Base-by-base conservation (phyloP, 2,888 invertebrate genomes). In the Chymomyza caudatula region DNA sequence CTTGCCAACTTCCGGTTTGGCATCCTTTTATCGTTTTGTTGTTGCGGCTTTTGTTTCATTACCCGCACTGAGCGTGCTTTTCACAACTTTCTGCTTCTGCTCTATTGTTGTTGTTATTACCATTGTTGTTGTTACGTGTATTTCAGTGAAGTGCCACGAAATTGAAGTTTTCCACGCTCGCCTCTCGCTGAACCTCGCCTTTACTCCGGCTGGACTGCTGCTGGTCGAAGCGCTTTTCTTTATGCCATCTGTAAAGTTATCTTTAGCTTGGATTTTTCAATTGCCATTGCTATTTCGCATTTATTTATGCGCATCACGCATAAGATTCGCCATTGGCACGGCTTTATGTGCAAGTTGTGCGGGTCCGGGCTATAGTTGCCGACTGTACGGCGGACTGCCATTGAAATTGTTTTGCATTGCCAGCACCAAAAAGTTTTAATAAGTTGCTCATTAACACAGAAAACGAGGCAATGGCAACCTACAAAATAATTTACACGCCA, bases 401-500 rank as follows among this genome's bases (percentile, higher is more conserved):
- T 74, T 74, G 66, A 71, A 69, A 69, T 73, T 74, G 63, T 58
- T 57, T 64, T 66, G 55, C 51, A 64, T 51, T 60, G 60, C 58
- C 56, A 51, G 58, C 54, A 59, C 25, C 52, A 17, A 13, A 73
- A 77, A 77, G 69, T 82, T 81, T 83, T 83, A 84, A 83, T 84
- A 84, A 80, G 78, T 78, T 76, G 74, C 82, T 84, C 83, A 85
- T 84, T 84, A 84, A 77, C 83, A 77, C 60, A 74, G 83, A 79
- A 83, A 83, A 82, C 73, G 76, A 74, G 78, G 72, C 75, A 69
- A 66, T 49, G 49, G 65, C 37, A 55, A 61, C 49, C 67, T 71
- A 77, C 84, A 82, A 82, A 84, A 84, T 84, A 83, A 84, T 83
- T 84, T 84, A 85, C 82, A 84, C 76, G 78, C 76, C 74, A 74